Evolutionary conservation across 1,140 invertebrate species (phyloP), one percentile per base, ranked within the genome.

Genomic region (Drosophila kepulauana): DNA sequence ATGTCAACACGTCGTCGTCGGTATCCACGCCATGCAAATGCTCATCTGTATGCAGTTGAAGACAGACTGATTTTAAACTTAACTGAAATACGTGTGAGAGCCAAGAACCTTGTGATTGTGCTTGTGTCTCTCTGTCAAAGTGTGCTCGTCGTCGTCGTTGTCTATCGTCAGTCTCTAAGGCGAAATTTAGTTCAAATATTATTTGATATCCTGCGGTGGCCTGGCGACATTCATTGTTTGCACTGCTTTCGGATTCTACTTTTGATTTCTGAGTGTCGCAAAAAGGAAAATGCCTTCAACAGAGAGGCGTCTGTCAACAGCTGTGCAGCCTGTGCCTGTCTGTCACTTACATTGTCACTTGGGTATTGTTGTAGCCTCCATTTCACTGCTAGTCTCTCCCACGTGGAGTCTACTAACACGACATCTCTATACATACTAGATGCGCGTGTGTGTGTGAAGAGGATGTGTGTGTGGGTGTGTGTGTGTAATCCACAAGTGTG

Each of bases 171-270:
- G 43, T 65, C 65, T 52, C 30, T 1, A 13, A 38, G 43, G 62
- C 69, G 73, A 84, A 79, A 76, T 69, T 66, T 49, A 77, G 78
- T 70, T 86, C 81, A 86, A 85, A 85, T 85, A 85, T 85, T 85
- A 86, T 86, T 85, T 78, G 82, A 81, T 86, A 86, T 86, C 74
- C 82, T 81, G 81, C 81, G 81, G 81, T 75, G 69, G 58, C 67
- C 54, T 81, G 78, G 48, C 54, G 72, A 65, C 78, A 81, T 82
- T 75, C 81, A 84, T 85, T 85, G 81, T 85, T 85, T 85, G 82
- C 82, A 48, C 54, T 78, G 82, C 81, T 85, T 81, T 71, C 59
- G 66, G 78, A 75, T 78, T 81, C 76, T 64, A 82, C 80, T 79
- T 85, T 81, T 85, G 81, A 84, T 81, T 77, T 81, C 59, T 78